Base-by-base conservation (phyloP, 2,113 vertebrate species). In the Salvelinus fontinalis region DNA sequence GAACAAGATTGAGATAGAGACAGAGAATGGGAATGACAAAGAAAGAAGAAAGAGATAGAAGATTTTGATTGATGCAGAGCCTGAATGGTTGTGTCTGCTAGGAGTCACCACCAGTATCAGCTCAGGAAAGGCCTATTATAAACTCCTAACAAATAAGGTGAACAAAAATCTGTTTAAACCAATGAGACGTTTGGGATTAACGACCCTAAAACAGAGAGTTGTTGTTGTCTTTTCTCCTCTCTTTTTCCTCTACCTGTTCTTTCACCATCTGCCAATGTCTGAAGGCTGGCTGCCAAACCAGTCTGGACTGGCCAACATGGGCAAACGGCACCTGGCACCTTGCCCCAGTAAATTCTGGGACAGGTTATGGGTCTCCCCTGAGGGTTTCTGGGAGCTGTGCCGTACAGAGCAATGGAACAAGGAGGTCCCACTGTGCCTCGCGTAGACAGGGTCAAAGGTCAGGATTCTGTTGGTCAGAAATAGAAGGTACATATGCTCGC, bases 141-240 rank as follows among this genome's bases (percentile, higher is more conserved):
- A 80, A 84, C 79, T 77, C 74, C 81, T 79, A 78, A 84, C 88
- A 86, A 84, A 39, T 13, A 31, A 29, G 16, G 7, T 39, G 31
- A 39, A 9, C 31, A 24, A 4, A 48, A 9, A 49, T 49, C 4
- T 0, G 39, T n/a, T 69, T 49, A 70, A 88, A 77, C 34, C 84
- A 16, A 74, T 83, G 59, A 39, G 66, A 34, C 5, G 3, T 34
- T 3, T 16, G 31, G 66, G 90, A 81, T 54, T 14, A 84, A 89
- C 81, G 79, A 85, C 75, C 79, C 29, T 75, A 79, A 79, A 83
- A 78, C 84, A 82, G 73, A 88, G 79, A 81, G 77, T 67, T 75
- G 68, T 51, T n/a, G n/a, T n/a, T n/a, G n/a, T n/a, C n/a, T 84
- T 79, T 77, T 54, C 12, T 79, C 76, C n/a, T n/a, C n/a, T n/a